phyloP scores from a whole-genome alignment of 2,113 vertebrate species.

The human region DNA sequence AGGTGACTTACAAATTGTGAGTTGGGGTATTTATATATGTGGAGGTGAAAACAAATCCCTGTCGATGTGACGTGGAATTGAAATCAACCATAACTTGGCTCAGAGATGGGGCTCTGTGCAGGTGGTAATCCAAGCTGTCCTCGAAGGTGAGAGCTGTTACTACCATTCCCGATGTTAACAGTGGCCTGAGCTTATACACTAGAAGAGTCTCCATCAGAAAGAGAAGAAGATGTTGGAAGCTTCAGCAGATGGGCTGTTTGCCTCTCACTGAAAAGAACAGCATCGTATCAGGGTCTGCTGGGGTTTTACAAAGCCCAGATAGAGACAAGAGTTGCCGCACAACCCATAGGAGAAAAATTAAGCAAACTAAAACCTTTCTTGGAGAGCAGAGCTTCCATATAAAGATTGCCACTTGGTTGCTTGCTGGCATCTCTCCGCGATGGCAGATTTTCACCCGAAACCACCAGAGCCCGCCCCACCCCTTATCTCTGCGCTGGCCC shows the following conservation, averaged over 20 bases:
- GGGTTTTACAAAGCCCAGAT: constrained; percentile 41
- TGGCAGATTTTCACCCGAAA: background rate
- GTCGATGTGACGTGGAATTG: fast-evolving
- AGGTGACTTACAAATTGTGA: too few relatives aligned
- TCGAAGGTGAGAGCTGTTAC: too few relatives aligned
- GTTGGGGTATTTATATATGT: fast-evolving
- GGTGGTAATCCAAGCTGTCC: fast-evolving
- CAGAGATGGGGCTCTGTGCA: fast-evolving
- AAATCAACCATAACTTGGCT: fast-evolving
- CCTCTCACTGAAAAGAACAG: constrained; percentile 55
- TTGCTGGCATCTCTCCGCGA: background rate
- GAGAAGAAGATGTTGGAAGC: background rate
- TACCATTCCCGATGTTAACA: fast-evolving
- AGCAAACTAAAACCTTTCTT: background rate
- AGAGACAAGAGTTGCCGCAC: background rate
- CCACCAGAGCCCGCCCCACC: background rate
- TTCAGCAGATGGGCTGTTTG: background rate
- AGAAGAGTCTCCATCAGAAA: background rate
- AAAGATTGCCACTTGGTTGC: constrained; percentile 33
- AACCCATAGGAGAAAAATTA: constrained; percentile 50
- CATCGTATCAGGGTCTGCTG: fast-evolving
- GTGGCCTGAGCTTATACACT: background rate
- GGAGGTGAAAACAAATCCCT: background rate
- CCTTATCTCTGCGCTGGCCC: background rate
- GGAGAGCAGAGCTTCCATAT: background rate